Percentiles rank a stretch among this genome's conserved stretches.
Conservation (phyloP, 2,797 vertebrate genomes). For the Aeoliscus strigatus region DNA sequence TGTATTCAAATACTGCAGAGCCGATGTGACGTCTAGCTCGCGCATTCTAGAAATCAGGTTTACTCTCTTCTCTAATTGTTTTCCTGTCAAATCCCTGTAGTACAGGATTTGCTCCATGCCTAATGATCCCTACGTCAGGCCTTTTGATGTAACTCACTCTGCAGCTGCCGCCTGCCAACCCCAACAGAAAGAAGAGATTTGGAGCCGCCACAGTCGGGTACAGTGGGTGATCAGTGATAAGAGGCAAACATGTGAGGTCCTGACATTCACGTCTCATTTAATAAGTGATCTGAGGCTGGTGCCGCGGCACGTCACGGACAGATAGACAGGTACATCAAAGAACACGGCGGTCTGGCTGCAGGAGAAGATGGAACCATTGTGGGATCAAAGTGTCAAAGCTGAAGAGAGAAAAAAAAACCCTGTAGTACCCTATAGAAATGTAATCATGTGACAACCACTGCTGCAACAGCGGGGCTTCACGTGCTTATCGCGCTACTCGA, state of each 20-base stretch:
- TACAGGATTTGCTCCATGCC: slow-evolving; percentile 21
- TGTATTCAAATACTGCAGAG: too few relatives aligned
- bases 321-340: slow-evolving; percentile 58
- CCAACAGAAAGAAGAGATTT: slow-evolving; percentile 38
- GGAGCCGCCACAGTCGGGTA: slow-evolving; percentile 42
- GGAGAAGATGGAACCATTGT: slow-evolving; percentile 47
- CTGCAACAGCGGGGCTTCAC: slow-evolving; percentile 32
- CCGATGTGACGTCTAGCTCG: not conserved
- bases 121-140: slow-evolving; percentile 27
- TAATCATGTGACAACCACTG: slow-evolving; percentile 31
- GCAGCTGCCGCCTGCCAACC: slow-evolving; percentile 29
- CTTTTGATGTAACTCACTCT: slow-evolving; percentile 45
- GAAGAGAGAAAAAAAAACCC: slow-evolving; percentile 7
- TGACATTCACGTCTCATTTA: slow-evolving; percentile 61
- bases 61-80: slow-evolving; percentile 28
- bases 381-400: slow-evolving; percentile 51
- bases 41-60: slow-evolving; percentile 22
- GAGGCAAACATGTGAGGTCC: slow-evolving; percentile 55
- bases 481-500: slow-evolving; percentile 18
- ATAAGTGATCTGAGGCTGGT: slow-evolving; percentile 49
- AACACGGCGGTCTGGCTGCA: slow-evolving; percentile 34
- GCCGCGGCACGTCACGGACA: slow-evolving; percentile 34
- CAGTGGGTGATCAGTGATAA: slow-evolving; percentile 49
- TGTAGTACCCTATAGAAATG: slow-evolving; percentile 39
- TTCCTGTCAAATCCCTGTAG: slow-evolving; percentile 28